Evolutionary conservation across 2,113 vertebrate genomes (phyloP).

Genomic region (Neolamprologus tretocephalus): DNA sequence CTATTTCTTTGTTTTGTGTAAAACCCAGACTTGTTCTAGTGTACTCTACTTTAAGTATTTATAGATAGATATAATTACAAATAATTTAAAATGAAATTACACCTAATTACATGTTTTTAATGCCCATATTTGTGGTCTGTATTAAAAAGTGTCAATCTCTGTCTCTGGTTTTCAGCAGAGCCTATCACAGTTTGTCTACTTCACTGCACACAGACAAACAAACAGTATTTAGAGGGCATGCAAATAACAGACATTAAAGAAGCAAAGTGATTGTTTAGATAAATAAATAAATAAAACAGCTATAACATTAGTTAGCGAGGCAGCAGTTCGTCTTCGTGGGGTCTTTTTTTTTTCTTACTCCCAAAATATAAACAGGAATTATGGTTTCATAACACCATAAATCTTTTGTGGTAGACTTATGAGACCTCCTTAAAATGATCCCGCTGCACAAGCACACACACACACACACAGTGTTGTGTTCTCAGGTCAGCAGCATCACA

Average conservation of each 20-base stretch:
- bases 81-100: not conserved
- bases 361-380: not conserved
- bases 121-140: not conserved
- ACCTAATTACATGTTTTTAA: not conserved
- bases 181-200: not conserved
- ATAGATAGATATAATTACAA: not conserved
- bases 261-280: not conserved
- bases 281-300: not conserved
- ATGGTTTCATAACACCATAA: not conserved
- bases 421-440: not conserved
- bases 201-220: not conserved
- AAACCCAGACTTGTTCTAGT: not conserved
- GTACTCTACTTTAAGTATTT: not conserved
- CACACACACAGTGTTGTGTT: not conserved
- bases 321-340: not conserved
- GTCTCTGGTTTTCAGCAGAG: not conserved
- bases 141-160: not conserved
- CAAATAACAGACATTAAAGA: not conserved
- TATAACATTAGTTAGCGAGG: not conserved
- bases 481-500: not conserved
- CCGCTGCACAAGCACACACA: not conserved
- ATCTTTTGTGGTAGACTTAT: not conserved
- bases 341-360: not conserved
- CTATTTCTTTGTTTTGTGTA: not conserved
- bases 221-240: not conserved